A percentile compares a stretch with the other conserved stretches of the same genome.
These are phyloP conservation scores for Mesoligia furuncula DNA, from an alignment of 2,888 invertebrate species.

Conservation along the genomic window DNA sequence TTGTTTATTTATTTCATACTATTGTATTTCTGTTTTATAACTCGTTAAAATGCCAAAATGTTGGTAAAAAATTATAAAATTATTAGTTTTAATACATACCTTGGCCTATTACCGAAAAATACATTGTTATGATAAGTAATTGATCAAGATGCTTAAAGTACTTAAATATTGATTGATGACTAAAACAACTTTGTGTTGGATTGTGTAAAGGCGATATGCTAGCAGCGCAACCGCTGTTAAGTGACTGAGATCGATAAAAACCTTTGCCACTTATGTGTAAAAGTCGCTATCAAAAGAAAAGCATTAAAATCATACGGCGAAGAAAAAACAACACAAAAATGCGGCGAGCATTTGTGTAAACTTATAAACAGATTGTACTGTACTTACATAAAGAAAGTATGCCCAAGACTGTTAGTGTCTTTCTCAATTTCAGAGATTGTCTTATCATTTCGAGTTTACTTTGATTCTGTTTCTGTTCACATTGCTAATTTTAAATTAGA, in stretches of 20 bases:
- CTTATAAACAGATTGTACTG: constrained; percentile 55
- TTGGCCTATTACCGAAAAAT: constrained; percentile 16
- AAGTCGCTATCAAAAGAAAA: constrained; percentile 9
- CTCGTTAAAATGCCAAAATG: background rate
- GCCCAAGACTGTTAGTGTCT: constrained; percentile 81
- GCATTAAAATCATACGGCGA: constrained; percentile 31
- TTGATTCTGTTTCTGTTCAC: constrained; percentile 73
- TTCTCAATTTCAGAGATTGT: constrained; percentile 85
- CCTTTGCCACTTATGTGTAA: constrained; percentile 5
- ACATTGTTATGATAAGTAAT: constrained; percentile 17
- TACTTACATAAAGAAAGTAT: constrained; percentile 83
- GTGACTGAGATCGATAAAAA: constrained; percentile 20
- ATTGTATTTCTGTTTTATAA: background rate
- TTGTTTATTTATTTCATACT: background rate
- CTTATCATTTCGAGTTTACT: constrained; percentile 85
- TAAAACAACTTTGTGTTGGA: constrained; percentile 11
- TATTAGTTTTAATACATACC: constrained; percentile 12
- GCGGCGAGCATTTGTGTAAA: constrained; percentile 54
- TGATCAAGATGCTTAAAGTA: background rate
- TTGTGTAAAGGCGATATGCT: background rate
- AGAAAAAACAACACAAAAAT: constrained; percentile 54
- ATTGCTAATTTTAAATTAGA: constrained; percentile 74
- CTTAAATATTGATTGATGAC: constrained; percentile 21
- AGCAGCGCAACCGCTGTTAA: constrained; percentile 9
- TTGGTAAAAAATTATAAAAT: background rate